Conservation (phyloP, 2,113 vertebrate species). For the Octodon degus region DNA sequence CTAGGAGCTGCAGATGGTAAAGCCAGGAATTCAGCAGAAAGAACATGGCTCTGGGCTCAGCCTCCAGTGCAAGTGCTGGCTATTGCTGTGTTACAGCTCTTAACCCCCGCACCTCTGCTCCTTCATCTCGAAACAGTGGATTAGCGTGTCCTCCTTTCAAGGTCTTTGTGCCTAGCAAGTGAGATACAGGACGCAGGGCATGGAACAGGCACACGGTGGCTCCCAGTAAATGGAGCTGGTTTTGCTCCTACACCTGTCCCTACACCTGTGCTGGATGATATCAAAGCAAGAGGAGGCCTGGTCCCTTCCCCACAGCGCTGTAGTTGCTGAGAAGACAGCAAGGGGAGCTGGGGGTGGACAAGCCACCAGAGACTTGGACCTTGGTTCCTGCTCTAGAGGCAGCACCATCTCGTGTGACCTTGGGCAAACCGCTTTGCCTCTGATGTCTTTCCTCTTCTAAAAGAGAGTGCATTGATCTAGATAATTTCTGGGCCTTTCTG, state of each 20-base stretch:
- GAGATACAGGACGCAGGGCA: fast-evolving
- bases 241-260: not conserved
- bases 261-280: not conserved
- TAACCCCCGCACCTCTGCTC: not conserved
- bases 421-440: conserved; percentile 25
- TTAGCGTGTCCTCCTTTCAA: not conserved
- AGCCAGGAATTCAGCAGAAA: not conserved
- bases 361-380: not conserved
- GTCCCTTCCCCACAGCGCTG: not conserved
- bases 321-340: too few relatives aligned
- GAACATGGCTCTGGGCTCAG: not conserved
- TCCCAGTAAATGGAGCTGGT: not conserved
- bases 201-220: not conserved
- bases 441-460: conserved; percentile 17
- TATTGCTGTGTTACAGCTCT: not conserved
- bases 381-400: not conserved
- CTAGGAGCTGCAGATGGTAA: not conserved
- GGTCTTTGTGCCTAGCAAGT: not conserved
- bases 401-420: not conserved
- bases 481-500: conserved; percentile 67
- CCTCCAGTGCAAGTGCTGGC: not conserved
- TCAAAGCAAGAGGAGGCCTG: not conserved
- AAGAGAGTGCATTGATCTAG: conserved; percentile 67
- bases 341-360: not conserved
- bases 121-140: not conserved